Base-by-base conservation (phyloP, 2,797 vertebrate genomes). In the Gouania willdenowi region DNA sequence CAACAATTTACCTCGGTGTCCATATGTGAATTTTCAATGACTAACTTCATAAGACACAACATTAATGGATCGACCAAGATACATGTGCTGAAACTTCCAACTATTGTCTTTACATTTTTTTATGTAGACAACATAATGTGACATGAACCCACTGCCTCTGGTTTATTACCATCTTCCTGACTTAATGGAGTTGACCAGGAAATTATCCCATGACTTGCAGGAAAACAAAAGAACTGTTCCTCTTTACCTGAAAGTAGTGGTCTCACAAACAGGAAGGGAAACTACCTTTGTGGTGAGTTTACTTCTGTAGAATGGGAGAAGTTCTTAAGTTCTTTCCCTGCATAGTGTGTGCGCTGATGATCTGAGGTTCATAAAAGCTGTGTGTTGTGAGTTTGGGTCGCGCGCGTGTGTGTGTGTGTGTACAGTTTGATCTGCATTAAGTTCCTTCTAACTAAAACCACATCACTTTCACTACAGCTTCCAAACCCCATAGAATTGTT, bases 361-460 rank as follows among this genome's bases (percentile, higher is more conserved):
- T 3, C 1, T 8, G 2, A 27, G 15, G 27, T 31, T 13, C 14
- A 66, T 40, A 11, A 17, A 52, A 21, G 12, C 46, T 52, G 52
- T 50, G 24, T 54, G 55, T n/a, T 48, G 31, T 52, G 61, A 48
- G 60, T 64, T 19, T 42, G n/a, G n/a, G n/a, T n/a, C n/a, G n/a
- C n/a, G n/a, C n/a, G n/a, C n/a, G n/a, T n/a, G n/a, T n/a, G n/a
- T n/a, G 47, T 71, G 71, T 69, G 62, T n/a, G 71, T 74, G 75
- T 76, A 66, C 28, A 71, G 73, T 80, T 84, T 83, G 71, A 22
- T 62, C 45, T 71, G 45, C 47, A 25, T 68, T 66, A 37, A 82
- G 77, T 85, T 86, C 82, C 84, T 68, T 81, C 47, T 57, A 71
- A 71, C 68, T 50, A 73, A 66, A 80, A 85, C 85, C 84, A 64